Evolutionary conservation across 2,113 vertebrate species (phyloP), one percentile per base, ranked within the genome.

Genomic region (Gavia stellata): DNA sequence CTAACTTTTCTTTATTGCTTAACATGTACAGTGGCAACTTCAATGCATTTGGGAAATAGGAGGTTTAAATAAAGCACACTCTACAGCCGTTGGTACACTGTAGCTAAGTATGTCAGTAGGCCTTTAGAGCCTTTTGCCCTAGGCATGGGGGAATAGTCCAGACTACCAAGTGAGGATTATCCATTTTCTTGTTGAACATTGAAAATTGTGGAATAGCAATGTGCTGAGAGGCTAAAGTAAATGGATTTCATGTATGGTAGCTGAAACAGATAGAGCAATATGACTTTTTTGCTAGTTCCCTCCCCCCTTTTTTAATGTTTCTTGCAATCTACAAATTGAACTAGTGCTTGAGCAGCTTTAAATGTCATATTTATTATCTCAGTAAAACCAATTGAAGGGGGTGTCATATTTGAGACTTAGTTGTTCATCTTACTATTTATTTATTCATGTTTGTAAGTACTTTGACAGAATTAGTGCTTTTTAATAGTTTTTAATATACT

Each of bases 1-100:
- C 97, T 94, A 97, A 97, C 96, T 97, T 75, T 97, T 97, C 89
- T 93, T 96, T 89, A 97, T 97, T 91, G 97, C 98, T 98, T 98
- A 98, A 97, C 97, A 97, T 98, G 98, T 98, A 98, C 97, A 98
- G 98, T 97, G 98, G 97, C 97, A 92, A 96, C 97, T 96, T 97
- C 94, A 97, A 97, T 85, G 97, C 97, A 79, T 97, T 97, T 97
- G 97, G 96, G 95, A 97, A 97, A 86, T 93, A 96, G 42, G 96
- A 97, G 94, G 97, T 96, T 96, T 97, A 90, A 96, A 96, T 94
- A 96, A 97, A 96, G 97, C 97, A 88, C 97, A 97, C 97, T 97
- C 96, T 94, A 84, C 86, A 83, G 97, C 97, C 97, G 92, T 83
- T 95, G 97, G 92, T 93, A 96, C 95, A 97, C 94, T 95, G 92